phyloP scores from a whole-genome alignment of 2,797 vertebrate genomes.

The Amphiprion clarkii region DNA sequence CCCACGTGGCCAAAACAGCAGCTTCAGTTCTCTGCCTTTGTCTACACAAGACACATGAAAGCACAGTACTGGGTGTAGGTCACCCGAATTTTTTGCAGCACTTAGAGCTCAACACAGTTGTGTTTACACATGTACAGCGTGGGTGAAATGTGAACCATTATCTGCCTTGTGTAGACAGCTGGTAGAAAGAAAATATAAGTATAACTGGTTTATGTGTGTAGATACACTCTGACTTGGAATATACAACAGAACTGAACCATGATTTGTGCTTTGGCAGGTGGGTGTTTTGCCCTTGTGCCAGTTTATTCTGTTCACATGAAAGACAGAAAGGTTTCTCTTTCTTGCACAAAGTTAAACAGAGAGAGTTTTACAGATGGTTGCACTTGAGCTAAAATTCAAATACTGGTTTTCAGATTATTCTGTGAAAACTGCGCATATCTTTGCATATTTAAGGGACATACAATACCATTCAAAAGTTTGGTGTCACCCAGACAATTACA shows the following conservation, averaged over 20 bases:
- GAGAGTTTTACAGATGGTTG: background rate
- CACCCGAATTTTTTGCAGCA: no score
- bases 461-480: no score
- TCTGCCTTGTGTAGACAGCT: no score
- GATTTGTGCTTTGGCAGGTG: background rate
- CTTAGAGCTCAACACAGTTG: no score
- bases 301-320: background rate
- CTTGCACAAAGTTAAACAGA: background rate
- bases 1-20: background rate
- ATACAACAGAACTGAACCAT: no score
- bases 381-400: background rate
- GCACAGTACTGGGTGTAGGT: no score
- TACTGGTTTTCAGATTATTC: background rate
- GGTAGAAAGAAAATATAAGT: no score
- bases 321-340: background rate
- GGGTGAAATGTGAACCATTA: no score
- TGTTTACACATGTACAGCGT: no score
- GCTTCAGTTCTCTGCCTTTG: background rate
- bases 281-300: background rate
- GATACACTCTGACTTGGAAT: no score
- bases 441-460: background rate
- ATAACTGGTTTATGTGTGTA: no score
- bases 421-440: background rate
- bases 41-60: background rate
- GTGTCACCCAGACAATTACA: no score